Percentiles rank a stretch among this genome's conserved stretches.
Conservation (phyloP, 2,113 vertebrate species). For the Myrmophylax atrothorax region DNA sequence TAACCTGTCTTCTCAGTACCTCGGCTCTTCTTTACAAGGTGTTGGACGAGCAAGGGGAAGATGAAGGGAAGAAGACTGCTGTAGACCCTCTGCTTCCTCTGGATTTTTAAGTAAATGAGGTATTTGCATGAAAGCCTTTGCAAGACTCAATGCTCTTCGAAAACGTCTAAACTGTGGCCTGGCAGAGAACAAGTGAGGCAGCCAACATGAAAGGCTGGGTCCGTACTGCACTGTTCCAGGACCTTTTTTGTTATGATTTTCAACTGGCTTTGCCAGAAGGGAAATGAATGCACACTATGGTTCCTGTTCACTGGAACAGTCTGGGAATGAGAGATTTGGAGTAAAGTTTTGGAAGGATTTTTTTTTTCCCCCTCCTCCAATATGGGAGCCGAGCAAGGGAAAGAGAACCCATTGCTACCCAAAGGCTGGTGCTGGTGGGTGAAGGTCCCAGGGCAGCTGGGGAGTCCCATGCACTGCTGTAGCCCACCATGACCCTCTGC, state of each 20-base stretch:
- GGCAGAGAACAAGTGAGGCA: not conserved
- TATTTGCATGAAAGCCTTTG: not conserved
- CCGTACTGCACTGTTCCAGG: not conserved
- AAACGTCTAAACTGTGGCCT: not conserved
- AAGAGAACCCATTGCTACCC: not conserved
- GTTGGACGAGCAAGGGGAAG: not conserved
- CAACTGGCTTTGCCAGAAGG: not conserved
- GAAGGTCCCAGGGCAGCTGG: not conserved
- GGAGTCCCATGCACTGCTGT: not conserved
- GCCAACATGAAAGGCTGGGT: not conserved
- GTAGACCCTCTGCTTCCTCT: not conserved
- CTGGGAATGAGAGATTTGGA: not conserved
- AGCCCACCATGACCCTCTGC: not conserved
- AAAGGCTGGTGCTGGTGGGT: not conserved
- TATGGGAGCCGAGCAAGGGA: not conserved
- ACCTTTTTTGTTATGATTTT: conserved; percentile 2
- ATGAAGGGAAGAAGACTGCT: not conserved
- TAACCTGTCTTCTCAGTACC: not conserved
- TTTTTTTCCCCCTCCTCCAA: rapidly evolving
- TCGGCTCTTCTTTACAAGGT: not conserved
- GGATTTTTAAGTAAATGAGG: not conserved
- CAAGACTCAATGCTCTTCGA: not conserved
- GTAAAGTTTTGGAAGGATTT: not conserved
- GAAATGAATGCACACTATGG: conserved; percentile 1
- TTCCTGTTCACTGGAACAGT: conserved; percentile 16